Evolutionary conservation across 1,140 invertebrate species (phyloP).

Genomic region (Drosophila erecta): DNA sequence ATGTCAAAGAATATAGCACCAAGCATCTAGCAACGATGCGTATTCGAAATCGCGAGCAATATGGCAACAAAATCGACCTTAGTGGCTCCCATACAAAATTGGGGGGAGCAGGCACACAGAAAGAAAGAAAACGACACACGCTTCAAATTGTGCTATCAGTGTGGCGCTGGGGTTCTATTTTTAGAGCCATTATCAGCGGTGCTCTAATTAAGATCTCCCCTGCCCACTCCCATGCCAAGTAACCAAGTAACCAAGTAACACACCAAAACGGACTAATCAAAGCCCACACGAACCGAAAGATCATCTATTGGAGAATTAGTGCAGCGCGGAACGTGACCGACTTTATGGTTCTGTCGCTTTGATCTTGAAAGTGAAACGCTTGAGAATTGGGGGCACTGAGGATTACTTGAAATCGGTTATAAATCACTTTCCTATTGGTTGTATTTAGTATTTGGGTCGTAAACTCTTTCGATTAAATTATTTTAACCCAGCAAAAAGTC

Average conservation of each 20-base stretch:
- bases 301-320: slow-evolving; percentile 15
- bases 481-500: too few relatives aligned
- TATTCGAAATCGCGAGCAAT: too few relatives aligned
- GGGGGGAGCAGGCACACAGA: slow-evolving; percentile 12
- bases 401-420: not conserved
- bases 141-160: slow-evolving; percentile 63
- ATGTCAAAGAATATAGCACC: slow-evolving; percentile 40
- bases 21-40: too few relatives aligned
- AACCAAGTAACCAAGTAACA: slow-evolving; percentile 13
- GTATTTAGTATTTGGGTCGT: too few relatives aligned
- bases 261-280: slow-evolving; percentile 62
- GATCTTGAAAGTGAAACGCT: slow-evolving; percentile 30
- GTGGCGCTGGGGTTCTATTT: slow-evolving; percentile 58
- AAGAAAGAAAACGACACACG: slow-evolving; percentile 45
- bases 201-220: slow-evolving; percentile 80
- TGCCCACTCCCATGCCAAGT: slow-evolving; percentile 51
- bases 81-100: slow-evolving; percentile 29
- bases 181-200: slow-evolving; percentile 73
- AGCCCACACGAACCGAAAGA: slow-evolving; percentile 34
- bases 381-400: slow-evolving; percentile 6
- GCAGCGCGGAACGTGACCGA: slow-evolving; percentile 26
- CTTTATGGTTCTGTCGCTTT: slow-evolving; percentile 11
- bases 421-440: too few relatives aligned
- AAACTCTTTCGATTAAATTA: too few relatives aligned
- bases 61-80: slow-evolving; percentile 30